Conservation (phyloP, 2,888 invertebrate genomes). For the Pammene fasciana region DNA sequence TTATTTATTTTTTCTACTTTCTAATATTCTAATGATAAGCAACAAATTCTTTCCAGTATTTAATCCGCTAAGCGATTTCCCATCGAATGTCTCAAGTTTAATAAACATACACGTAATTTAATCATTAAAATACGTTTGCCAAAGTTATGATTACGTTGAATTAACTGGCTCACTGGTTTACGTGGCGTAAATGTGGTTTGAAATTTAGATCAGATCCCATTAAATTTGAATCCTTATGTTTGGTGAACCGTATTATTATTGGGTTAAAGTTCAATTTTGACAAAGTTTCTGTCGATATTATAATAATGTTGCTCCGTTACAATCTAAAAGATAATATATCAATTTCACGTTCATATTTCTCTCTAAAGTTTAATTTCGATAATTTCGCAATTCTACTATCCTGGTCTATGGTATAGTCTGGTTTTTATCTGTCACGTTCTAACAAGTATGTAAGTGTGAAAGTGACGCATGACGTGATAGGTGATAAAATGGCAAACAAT, state of each 20-base stretch:
- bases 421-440: too few relatives aligned
- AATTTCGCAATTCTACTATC: too few relatives aligned
- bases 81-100: conserved; percentile 14
- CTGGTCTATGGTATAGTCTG: too few relatives aligned
- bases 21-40: too few relatives aligned
- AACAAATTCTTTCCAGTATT: neutral
- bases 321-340: neutral
- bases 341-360: neutral
- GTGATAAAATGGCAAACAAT: too few relatives aligned
- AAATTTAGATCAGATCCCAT: neutral
- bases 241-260: neutral
- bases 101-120: conserved; percentile 1
- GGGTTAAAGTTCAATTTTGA: neutral
- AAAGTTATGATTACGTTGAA: conserved; percentile 8
- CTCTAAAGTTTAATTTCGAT: too few relatives aligned
- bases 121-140: conserved; percentile 14
- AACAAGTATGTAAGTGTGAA: too few relatives aligned
- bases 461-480: too few relatives aligned
- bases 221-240: neutral
- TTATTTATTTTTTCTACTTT: too few relatives aligned
- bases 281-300: too few relatives aligned
- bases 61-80: neutral
- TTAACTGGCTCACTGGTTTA: conserved; percentile 6
- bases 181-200: neutral
- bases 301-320: too few relatives aligned